phyloP scores from a whole-genome alignment of 2,797 vertebrate species.

The Mionectes olivaceus region DNA sequence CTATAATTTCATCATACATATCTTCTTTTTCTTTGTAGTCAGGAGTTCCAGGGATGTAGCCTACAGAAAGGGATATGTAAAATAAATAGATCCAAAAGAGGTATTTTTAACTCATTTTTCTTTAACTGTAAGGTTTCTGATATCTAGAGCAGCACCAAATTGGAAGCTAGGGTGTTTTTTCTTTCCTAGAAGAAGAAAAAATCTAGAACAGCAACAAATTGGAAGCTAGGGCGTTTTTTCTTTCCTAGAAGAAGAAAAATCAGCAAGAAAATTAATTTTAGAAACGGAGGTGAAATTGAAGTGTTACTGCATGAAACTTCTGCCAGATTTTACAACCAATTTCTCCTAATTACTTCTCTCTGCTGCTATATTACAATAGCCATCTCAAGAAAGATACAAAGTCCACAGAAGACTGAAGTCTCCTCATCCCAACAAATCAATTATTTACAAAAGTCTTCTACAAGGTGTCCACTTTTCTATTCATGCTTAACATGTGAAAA shows the following conservation, averaged over 20 bases:
- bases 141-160: not conserved
- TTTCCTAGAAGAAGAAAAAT: not conserved
- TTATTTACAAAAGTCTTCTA: not conserved
- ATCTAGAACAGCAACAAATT: not conserved
- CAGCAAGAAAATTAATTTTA: not conserved
- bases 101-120: not conserved
- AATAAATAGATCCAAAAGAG: not conserved
- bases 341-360: not conserved
- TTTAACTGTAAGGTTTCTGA: too few relatives aligned
- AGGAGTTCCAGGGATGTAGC: constrained; percentile 78
- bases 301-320: not conserved
- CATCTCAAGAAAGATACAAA: not conserved
- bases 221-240: not conserved
- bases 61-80: constrained; percentile 64
- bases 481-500: not conserved
- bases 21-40: constrained; percentile 90
- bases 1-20: constrained; percentile 94
- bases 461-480: not conserved
- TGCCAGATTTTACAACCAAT: not conserved
- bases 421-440: not conserved
- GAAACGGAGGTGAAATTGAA: not conserved
- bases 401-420: not conserved
- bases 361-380: not conserved
- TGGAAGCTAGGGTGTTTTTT: not conserved
- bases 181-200: not conserved